Base-by-base conservation (phyloP, 37 sponge, comb jelly and placozoan genomes). In the Aplysina aerophoba region DNA sequence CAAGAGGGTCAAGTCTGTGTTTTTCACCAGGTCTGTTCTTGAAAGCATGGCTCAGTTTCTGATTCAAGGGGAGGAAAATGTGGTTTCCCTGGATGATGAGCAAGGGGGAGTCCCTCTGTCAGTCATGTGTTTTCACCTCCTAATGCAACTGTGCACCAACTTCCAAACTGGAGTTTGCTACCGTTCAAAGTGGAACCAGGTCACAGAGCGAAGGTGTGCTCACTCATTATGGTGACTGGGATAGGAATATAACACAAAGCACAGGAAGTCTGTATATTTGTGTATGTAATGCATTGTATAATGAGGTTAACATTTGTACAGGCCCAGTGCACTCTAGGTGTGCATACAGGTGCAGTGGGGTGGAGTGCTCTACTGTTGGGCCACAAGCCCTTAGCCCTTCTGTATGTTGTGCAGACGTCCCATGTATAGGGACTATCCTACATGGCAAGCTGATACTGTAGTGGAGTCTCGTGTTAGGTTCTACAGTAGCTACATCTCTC, bases 151-250 rank as follows among this genome's bases (percentile, higher is more conserved):
- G 8, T 84, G 84, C 71, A 87, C 93, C 27, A 77, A 86, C 61
- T 87, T 84, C 50, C 83, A 87, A 56, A 15, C 59, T 50, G 93
- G 93, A 4, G 83, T 93, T 16, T 83, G 87, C 64, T 93, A 93
- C 77, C 79, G 61, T 39, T 34, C 75, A 25, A 92, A 83, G 55
- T 74, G 60, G 35, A n/a, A 15, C 38, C 91, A 88, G 40, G 54
- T 40, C 20, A 79, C 82, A 0, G 35, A 65, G 86, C 36, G 60
- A 53, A 88, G 73, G 92, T 91, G 40, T 13, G 88, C 24, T 8
- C 8, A 22, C 19, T 17, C 28, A 4, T 61, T 68, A 22, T 55
- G 3, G 36, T 11, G 8, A 8, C 50, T 11, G 50, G 50, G 50
- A 44, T n/a, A n/a, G n/a, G n/a, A n/a, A n/a, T n/a, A n/a, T n/a